Conservation (phyloP, 2,888 invertebrate genomes). For the Mayetiola destructor region DNA sequence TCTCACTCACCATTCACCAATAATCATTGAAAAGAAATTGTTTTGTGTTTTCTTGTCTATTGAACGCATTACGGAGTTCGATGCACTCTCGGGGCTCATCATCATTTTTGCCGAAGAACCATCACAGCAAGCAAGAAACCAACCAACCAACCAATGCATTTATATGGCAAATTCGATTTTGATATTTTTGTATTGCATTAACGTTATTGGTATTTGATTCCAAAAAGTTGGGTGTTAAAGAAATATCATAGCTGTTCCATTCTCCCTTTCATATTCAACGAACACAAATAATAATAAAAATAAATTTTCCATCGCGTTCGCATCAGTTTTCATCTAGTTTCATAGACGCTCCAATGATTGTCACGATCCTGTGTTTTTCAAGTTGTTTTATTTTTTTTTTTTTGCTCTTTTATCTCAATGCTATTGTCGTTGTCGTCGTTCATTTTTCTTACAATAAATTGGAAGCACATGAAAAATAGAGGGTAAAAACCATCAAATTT, state of each 20-base stretch:
- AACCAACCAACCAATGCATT: not conserved
- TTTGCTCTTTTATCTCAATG: no score
- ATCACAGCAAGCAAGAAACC: not conserved
- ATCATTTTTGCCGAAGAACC: no score
- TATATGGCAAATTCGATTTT: slow-evolving; percentile 7
- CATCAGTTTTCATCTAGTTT: no score
- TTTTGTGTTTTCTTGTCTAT: slow-evolving; percentile 6
- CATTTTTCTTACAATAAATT: no score
- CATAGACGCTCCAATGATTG: not conserved
- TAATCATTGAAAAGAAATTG: not conserved
- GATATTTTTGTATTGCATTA: slow-evolving; percentile 10
- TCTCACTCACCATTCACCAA: no score
- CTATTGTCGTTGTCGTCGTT: no score
- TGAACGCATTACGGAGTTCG: slow-evolving; percentile 6
- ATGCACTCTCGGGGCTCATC: no score
- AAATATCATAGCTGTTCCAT: no score
- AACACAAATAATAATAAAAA: slow-evolving; percentile 4
- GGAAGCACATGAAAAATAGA: no score
- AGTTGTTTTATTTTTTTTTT: no score
- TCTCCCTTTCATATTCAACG: not conserved
- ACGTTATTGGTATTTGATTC: slow-evolving; percentile 9
- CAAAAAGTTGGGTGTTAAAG: not conserved
- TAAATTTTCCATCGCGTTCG: slow-evolving; percentile 3
- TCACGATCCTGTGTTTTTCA: not conserved
- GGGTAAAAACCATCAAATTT: no score